Evolutionary conservation across 2,797 vertebrate species (phyloP).

Genomic region (Luscinia megarhynchos): DNA sequence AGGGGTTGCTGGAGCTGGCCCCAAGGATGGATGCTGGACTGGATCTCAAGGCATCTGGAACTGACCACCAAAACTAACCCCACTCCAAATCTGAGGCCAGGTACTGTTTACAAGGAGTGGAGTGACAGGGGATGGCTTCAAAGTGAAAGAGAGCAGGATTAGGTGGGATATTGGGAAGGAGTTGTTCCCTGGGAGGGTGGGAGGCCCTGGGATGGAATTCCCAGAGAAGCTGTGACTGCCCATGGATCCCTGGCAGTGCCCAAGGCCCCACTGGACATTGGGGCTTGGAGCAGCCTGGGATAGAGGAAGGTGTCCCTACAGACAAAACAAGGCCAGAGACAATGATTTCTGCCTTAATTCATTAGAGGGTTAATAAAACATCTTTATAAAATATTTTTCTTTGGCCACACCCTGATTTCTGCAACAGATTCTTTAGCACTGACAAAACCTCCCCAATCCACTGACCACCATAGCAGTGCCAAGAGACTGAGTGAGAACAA

Average conservation of each 20-base stretch:
- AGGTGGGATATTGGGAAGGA: neutral
- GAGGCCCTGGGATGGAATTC: neutral
- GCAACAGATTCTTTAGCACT: conserved; percentile 10
- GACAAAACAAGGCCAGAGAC: neutral
- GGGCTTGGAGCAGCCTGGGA: neutral
- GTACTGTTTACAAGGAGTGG: rapidly evolving
- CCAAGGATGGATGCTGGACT: neutral
- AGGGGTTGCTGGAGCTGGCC: neutral
- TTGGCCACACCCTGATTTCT: neutral
- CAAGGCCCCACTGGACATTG: rapidly evolving
- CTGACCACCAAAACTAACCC: neutral
- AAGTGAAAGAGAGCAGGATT: neutral
- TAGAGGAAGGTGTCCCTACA: neutral
- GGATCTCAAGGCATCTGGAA: neutral
- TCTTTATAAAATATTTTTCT: neutral
- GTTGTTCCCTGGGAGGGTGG: rapidly evolving
- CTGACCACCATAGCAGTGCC: neutral
- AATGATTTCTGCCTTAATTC: neutral
- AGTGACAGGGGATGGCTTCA: neutral
- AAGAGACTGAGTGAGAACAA: neutral
- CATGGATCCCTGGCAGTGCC: neutral
- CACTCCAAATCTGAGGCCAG: neutral
- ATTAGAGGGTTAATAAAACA: neutral
- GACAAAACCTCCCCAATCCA: neutral
- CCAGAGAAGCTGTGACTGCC: neutral